Percentiles rank a stretch among this genome's conserved stretches.
These are phyloP conservation scores for Lytechinus variegatus DNA, from an alignment of 35 echinoderm and acorn worm species.

Conservation along the genomic window DNA sequence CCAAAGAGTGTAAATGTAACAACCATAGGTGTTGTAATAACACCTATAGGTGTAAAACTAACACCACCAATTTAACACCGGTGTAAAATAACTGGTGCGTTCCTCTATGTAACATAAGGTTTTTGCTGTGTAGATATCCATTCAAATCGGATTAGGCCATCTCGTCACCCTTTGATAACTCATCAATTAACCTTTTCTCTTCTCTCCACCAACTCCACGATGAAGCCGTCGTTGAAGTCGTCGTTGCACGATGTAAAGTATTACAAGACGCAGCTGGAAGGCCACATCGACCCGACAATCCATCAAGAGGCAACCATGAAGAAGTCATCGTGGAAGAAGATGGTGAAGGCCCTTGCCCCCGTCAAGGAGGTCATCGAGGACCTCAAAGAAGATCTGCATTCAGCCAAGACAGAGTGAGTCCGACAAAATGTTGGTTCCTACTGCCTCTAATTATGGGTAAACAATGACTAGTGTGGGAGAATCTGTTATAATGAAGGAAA, in stretches of 20 bases:
- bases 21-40: no score
- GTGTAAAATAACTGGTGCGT: no score
- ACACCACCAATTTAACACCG: no score
- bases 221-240: slow-evolving; percentile 25
- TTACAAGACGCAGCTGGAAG: slow-evolving; percentile 58
- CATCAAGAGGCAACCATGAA: slow-evolving; percentile 47
- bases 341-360: slow-evolving; percentile 54
- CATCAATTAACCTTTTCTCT: background rate
- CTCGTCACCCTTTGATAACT: no score
- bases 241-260: slow-evolving; percentile 52
- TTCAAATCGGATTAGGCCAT: no score
- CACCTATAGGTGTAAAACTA: no score
- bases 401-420: slow-evolving; percentile 61
- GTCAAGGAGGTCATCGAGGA: slow-evolving; percentile 35
- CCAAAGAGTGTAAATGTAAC: no score
- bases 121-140: no score
- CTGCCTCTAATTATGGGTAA: no score
- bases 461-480: no score
- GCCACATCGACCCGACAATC: slow-evolving; percentile 59
- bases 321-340: slow-evolving; percentile 64
- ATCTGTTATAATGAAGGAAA: no score
- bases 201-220: background rate
- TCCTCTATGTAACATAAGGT: no score
- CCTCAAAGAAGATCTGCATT: slow-evolving; percentile 59
- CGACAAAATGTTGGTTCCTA: background rate